Base-by-base conservation (phyloP, 2,797 vertebrate species). In the Liparis tanakae region DNA sequence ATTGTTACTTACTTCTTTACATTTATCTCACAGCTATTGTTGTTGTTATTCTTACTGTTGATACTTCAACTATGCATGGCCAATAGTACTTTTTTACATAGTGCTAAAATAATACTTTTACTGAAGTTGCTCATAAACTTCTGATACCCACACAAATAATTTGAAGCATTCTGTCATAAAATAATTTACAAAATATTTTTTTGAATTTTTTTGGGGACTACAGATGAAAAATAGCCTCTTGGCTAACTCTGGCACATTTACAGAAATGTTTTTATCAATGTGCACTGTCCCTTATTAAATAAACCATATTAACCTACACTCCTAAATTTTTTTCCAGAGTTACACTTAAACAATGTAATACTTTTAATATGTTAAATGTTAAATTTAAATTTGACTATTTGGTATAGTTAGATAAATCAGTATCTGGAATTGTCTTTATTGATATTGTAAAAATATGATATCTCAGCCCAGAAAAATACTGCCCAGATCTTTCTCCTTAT, bases 101-200 rank as follows among this genome's bases (percentile, higher is more conserved):
- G 10, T 7, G 10, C 2, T 51, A 20, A 20, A 51, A 10, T 51
- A 12, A 10, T 22, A 22, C 1, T 22, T 48, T 48, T 48, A 48
- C 44, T 2, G 2, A 48, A 48, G 44, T n/a, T 48, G 15, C 17
- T 46, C 14, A n/a, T 22, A 53, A 4, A 53, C 25, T 53, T 53
- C 20, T 54, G 51, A 12, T 54, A 12, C 14, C 51, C 22, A 54
- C 9, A 6, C 20, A 25, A 30, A 25, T 54, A 54, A 25, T 54
- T 54, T 6, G 12, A 22, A 54, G 51, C 10, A 25, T 14, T 1
- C 12, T 30, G 51, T 30, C 14, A 54, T 53, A 14, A 14, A 30
- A 54, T 14, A 51, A 20, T 20, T 10, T 10, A 51, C 0, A 0
- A 56, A 55, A 55, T 9, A 7, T 55, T 1, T 33, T n/a, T n/a